phyloP scores from a whole-genome alignment of 2,888 invertebrate genomes.

The Agriopis leucophaearia region DNA sequence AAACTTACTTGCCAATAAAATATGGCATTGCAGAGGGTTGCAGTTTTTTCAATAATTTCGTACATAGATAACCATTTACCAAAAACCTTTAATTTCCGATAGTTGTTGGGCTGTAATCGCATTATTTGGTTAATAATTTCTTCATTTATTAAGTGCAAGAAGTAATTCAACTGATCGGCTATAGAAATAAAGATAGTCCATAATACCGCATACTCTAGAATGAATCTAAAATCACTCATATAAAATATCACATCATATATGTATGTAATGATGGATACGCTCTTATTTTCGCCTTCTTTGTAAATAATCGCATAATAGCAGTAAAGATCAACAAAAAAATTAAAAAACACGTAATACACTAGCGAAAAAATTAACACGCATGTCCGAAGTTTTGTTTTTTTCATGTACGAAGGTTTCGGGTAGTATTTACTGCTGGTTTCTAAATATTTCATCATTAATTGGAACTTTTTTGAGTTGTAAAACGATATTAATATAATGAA shows the following conservation, averaged over 20 bases:
- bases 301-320: background rate
- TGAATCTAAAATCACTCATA: background rate
- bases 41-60: background rate
- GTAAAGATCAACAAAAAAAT: background rate
- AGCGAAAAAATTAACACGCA: background rate
- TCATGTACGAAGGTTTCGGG: background rate
- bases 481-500: background rate
- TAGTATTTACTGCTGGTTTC: background rate
- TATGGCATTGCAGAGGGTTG: background rate
- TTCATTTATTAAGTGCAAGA: background rate
- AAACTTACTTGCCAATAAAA: background rate
- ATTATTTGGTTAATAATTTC: background rate
- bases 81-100: background rate
- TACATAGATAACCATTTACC: background rate
- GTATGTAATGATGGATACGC: background rate
- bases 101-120: background rate
- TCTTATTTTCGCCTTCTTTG: background rate
- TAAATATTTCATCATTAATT: background rate
- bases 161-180: background rate
- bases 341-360: background rate
- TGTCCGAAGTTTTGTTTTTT: background rate
- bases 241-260: background rate
- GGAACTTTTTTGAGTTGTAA: background rate
- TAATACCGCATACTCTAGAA: background rate
- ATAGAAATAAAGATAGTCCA: background rate